Percentiles rank a stretch among this genome's conserved stretches.
Evolutionary conservation across 2,113 vertebrate genomes (phyloP).

Genomic region (Melanerpes formicivorus): DNA sequence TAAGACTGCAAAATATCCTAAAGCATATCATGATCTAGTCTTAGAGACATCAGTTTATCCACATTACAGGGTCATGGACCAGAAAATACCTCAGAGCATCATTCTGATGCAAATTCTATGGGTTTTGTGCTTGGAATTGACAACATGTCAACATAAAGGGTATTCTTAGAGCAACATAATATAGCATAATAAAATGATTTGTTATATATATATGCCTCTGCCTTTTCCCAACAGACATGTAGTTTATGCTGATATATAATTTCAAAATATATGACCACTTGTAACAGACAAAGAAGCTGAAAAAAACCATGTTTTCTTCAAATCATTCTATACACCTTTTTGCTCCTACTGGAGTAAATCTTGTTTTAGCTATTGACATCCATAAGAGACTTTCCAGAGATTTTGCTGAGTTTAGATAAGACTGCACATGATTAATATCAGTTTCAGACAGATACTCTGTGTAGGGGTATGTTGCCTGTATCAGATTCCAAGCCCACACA

Average conservation of each 20-base stretch:
- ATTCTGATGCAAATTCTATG: constrained; percentile 31
- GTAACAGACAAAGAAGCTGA: not conserved
- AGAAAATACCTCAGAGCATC: not conserved
- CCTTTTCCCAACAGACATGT: not conserved
- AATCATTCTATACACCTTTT: not conserved
- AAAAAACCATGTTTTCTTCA: not conserved
- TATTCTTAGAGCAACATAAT: not conserved
- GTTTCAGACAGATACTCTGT: not conserved
- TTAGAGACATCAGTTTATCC: not conserved
- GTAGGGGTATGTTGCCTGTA: not conserved
- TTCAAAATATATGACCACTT: not conserved
- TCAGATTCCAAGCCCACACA: not conserved
- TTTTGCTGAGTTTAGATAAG: constrained; percentile 36
- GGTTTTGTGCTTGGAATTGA: constrained; percentile 18
- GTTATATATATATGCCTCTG: not conserved
- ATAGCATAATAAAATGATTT: not conserved
- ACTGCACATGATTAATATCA: constrained; percentile 26
- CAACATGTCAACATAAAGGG: not conserved
- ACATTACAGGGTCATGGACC: not conserved
- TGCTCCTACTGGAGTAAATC: not conserved
- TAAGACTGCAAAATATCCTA: not conserved
- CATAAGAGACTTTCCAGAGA: not conserved
- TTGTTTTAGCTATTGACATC: not conserved
- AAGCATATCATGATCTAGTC: not conserved
- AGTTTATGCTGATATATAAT: not conserved